Base-by-base conservation (phyloP, 2,797 vertebrate species). In the Typhlichthys eigenmanni region DNA sequence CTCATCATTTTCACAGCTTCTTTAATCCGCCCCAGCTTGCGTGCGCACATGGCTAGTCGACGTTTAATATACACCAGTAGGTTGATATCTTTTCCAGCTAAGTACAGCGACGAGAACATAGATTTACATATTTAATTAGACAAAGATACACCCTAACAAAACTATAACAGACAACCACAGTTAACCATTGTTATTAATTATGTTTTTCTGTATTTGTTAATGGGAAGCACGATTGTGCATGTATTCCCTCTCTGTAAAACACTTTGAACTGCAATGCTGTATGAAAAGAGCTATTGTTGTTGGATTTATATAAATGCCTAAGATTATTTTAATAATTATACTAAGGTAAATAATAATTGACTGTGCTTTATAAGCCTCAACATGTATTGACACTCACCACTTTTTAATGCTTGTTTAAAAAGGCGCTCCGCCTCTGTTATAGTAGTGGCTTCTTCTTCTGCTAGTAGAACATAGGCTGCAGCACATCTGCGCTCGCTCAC, bases 1-100 rank as follows among this genome's bases (percentile, higher is more conserved):
- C 98, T 95, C 96, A 99, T 99, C 93, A 99, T 98, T 92, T 99
- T 99, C 59, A 98, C 95, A 13, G 97, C 96, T 91, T 99, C 97
- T 90, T 95, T 94, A 82, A 99, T 95, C 74, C 95, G 93, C 61
- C 98, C 97, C 82, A 99, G 92, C 74, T 96, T 99, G 63, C 98
- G 95, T 38, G 97, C 95, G 88, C 98, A 99, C 97, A 99, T 99
- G 34, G 98, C 97, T 60, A 99, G 84, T 79, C 98, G 95, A 78
- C 97, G 94, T 84, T 96, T 99, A 88, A 97, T 95, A 75, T 99
- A 99, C 2, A 98, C 96, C 85, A 99, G 81, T 0, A 99, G 93
- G 88, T 99, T 99, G 72, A 96, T 97, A 83, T 99, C 97, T 94
- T 96, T 96, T 77, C 96, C 98, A 90, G 92, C 93, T 97, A 89